Evolutionary conservation across 1,140 invertebrate genomes (phyloP).

Genomic region (Drosophila mauritiana): DNA sequence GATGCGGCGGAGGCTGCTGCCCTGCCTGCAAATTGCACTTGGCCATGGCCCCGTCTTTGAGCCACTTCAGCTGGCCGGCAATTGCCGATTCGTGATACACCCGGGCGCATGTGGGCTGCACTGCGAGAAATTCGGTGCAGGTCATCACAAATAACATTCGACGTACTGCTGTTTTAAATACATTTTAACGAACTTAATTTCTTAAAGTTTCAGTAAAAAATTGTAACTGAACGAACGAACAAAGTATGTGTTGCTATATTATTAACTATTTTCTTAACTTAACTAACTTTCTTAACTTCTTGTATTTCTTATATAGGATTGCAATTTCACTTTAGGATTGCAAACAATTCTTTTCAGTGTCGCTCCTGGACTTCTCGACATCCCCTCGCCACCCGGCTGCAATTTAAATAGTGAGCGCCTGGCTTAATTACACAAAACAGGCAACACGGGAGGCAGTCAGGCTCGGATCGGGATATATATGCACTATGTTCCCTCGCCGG

Average conservation of each 20-base stretch:
- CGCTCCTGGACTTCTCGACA: conserved; percentile 1
- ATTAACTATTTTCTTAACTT: too few species aligned
- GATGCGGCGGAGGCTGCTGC: conserved; percentile 45
- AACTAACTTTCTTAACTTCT: too few species aligned
- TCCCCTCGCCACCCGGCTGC: conserved; percentile 27
- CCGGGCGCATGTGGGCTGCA: conserved; percentile 39
- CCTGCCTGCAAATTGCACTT: conserved; percentile 40
- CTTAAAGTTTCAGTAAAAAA: too few species aligned
- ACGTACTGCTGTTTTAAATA: too few species aligned
- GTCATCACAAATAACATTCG: too few species aligned
- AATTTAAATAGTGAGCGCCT: conserved; percentile 82
- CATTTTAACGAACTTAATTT: too few species aligned
- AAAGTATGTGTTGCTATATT: too few species aligned
- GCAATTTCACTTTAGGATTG: too few species aligned
- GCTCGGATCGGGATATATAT: background rate
- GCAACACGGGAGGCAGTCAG: conserved; percentile 35
- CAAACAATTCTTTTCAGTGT: background rate
- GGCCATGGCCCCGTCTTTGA: conserved; percentile 19
- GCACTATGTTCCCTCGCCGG: conserved; percentile 28
- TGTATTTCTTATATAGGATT: too few species aligned
- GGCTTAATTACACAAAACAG: conserved; percentile 79
- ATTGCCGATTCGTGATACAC: conserved; percentile 79
- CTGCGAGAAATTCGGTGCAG: background rate
- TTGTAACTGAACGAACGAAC: too few species aligned
- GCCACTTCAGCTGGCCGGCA: conserved; percentile 37